phyloP scores from a whole-genome alignment of 1,140 invertebrate genomes.

The Drosophila sproati region DNA sequence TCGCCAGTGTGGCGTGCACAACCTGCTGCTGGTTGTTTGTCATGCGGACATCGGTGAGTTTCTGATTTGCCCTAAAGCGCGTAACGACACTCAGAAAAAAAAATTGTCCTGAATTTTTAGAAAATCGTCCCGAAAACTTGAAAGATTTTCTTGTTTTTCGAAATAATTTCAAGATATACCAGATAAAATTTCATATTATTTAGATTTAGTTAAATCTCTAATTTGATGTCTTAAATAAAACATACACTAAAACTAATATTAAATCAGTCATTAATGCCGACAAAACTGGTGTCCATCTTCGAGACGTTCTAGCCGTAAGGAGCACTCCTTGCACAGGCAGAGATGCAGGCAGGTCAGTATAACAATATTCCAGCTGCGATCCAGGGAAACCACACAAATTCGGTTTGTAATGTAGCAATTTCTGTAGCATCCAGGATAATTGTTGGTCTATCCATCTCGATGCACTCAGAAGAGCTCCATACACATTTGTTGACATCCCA shows the following conservation, averaged over 20 bases:
- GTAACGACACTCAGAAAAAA: slow-evolving; percentile 44
- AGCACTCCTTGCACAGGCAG: slow-evolving; percentile 63
- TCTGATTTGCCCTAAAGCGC: slow-evolving; percentile 39
- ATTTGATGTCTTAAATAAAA: slow-evolving; percentile 21
- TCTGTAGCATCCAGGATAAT: slow-evolving; percentile 24
- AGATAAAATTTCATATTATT: no score
- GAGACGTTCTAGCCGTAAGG: slow-evolving; percentile 10
- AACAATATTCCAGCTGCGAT: slow-evolving; percentile 53
- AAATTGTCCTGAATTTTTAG: no score
- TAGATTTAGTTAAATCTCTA: no score
- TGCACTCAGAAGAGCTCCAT: neutral
- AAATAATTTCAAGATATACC: no score
- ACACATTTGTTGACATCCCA: slow-evolving; percentile 26
- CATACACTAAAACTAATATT: slow-evolving; percentile 3
- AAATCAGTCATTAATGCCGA: slow-evolving; percentile 46
- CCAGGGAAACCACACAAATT: slow-evolving; percentile 62
- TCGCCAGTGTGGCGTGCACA: slow-evolving; percentile 76
- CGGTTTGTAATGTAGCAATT: neutral
- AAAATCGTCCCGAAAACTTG: no score
- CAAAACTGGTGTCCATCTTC: slow-evolving; percentile 42
- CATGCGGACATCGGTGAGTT: slow-evolving; percentile 76
- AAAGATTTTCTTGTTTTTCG: no score
- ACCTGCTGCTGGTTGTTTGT: slow-evolving; percentile 78
- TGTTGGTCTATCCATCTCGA: slow-evolving; percentile 31
- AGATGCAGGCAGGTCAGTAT: slow-evolving; percentile 64